Evolutionary conservation across 2,797 vertebrate species (phyloP), one percentile per base, ranked within the genome.

Genomic region (Spinibarbus caldwelli): DNA sequence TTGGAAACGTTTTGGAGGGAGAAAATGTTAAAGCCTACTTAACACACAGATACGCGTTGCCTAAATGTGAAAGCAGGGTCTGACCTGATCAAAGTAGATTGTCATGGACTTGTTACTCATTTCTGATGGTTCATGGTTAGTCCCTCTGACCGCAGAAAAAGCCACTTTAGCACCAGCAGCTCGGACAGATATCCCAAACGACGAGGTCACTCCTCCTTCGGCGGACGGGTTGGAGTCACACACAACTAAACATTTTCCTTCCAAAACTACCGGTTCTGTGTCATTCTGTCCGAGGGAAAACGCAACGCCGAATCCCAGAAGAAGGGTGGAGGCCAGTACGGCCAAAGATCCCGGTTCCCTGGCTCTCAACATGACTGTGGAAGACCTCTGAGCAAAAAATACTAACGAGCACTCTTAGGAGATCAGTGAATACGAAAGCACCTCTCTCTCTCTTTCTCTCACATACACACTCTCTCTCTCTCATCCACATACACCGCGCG

Each of bases 211-310:
- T 15, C 95, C 96, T 76, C 95, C 96, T 84, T 97, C 96, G 78
- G 95, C 95, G 4, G 96, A 96, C 1, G 96, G 96, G 91, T 93
- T 97, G n/a, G 96, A 97, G 89, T 97, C 96, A 87, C 96, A 97
- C 75, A 97, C 96, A 89, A 97, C 96, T 93, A 97, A 93, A 90
- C 96, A 97, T 89, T 97, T 97, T 77, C 96, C 96, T 92, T 97
- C 96, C 92, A 97, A 92, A 81, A 97, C 95, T 86, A 97, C 96
- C 80, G 96, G 96, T 86, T 97, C 96, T 14, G 96, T 96, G 89
- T 96, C 96, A 85, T 97, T 96, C 93, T 95, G 96, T 34, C 93
- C 95, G 73, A 90, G 87, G 86, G 92, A 94, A 78, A 73, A 80
- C 66, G 73, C 82, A 78, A 84, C 62, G 41, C 83, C 77, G 80